Evolutionary conservation across 2,888 invertebrate genomes (phyloP), one percentile per base, ranked within the genome.

Genomic region (Baronia brevicornis): DNA sequence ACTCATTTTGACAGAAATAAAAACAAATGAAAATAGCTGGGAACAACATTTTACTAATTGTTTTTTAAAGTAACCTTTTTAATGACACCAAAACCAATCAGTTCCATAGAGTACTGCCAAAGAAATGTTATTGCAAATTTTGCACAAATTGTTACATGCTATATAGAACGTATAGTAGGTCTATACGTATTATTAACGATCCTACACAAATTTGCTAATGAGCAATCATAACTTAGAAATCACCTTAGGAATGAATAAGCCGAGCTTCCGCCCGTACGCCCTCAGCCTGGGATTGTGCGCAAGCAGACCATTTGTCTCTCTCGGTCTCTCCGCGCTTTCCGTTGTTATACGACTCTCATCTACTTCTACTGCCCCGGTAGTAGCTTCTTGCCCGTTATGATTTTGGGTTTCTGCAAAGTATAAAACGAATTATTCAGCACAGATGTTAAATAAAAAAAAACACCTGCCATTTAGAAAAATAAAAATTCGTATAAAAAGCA

Each of bases 201-300:
- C n/a, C n/a, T n/a, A n/a, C n/a, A n/a, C n/a, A n/a, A n/a, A n/a
- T n/a, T n/a, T n/a, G n/a, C n/a, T n/a, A n/a, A n/a, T n/a, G n/a
- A n/a, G n/a, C 2, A 28, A 3, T 3, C 2, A 10, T 6, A 9
- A n/a, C n/a, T 15, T 8, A 9, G 17, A n/a, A 30, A 29, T 28
- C 46, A 84, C 85, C 75, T 84, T 84, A 52, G 85, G 84, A 62
- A 85, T 85, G 56, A 80, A 72, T 45, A 85, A 62, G 14, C 77
- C 70, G 11, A 85, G 69, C 46, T 84, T 84, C 44, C 78, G 60
- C 1, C 84, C 84, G 46, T 71, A 77, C 1, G 80, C 80, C 31
- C 75, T 56, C 2, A 84, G 59, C 13, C 82, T 53, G 1, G 77
- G 68, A 50, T 82, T 84, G 54, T 68, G 66, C 1, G 59, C 61